Percentiles rank a stretch among this genome's conserved stretches.
Evolutionary conservation across 2,797 vertebrate genomes (phyloP).

Genomic region (Mionectes olivaceus): DNA sequence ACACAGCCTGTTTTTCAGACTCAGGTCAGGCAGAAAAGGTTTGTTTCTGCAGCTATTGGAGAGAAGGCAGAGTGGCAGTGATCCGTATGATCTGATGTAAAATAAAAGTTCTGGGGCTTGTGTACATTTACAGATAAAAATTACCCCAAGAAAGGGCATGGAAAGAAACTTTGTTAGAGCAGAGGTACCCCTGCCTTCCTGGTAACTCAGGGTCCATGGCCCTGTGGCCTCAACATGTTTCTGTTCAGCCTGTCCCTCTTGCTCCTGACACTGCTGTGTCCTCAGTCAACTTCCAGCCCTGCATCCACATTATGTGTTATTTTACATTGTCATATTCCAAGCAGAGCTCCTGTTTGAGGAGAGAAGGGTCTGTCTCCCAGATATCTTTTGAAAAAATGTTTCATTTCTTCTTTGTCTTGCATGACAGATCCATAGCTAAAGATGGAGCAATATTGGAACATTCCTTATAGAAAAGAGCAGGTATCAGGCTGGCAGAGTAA

Average conservation of each 20-base stretch:
- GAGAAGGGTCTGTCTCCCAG: background rate
- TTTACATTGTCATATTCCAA: background rate
- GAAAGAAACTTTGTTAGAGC: background rate
- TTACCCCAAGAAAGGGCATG: background rate
- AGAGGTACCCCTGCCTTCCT: background rate
- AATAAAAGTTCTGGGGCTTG: background rate
- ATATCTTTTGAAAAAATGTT: background rate
- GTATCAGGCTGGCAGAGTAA: background rate
- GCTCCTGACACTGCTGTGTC: background rate
- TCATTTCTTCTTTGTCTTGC: background rate
- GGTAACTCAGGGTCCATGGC: background rate
- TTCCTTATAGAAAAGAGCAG: background rate
- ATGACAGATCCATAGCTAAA: fast-evolving
- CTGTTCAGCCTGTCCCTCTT: background rate
- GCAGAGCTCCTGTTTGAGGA: background rate
- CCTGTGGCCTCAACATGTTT: background rate
- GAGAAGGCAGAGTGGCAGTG: background rate
- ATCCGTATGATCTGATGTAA: background rate
- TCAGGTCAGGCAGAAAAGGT: background rate
- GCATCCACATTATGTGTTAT: background rate
- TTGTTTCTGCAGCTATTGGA: background rate
- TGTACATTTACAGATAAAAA: background rate
- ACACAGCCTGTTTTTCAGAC: background rate
- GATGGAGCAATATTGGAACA: background rate
- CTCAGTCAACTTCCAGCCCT: background rate